Evolutionary conservation across 2,113 vertebrate genomes (phyloP).

Genomic region (Agapornis roseicollis): DNA sequence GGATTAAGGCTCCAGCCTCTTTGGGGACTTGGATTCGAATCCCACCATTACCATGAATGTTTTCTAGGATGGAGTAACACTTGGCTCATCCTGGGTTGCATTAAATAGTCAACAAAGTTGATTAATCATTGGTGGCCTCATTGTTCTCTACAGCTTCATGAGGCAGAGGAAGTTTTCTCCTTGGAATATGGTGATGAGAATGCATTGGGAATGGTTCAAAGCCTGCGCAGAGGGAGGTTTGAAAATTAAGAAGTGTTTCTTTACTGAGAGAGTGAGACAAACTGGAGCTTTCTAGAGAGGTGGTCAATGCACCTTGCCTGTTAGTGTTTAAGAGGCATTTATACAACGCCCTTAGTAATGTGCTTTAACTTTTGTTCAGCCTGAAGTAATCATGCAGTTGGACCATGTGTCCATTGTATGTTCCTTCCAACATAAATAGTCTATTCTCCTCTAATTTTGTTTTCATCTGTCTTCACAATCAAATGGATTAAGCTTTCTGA

Average conservation of each 20-base stretch:
- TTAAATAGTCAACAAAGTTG: background rate
- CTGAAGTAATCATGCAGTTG: background rate
- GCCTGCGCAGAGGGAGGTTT: background rate
- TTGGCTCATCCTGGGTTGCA: too few relatives aligned
- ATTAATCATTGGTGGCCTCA: background rate
- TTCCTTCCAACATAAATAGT: background rate
- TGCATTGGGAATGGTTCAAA: background rate
- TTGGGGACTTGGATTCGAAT: slow-evolving; percentile 89
- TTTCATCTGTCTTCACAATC: background rate
- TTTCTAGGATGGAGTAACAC: background rate
- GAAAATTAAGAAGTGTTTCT: background rate
- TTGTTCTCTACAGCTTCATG: background rate
- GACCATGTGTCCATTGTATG: background rate
- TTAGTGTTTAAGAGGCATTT: background rate
- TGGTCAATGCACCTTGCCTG: background rate
- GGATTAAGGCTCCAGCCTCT: slow-evolving; percentile 90
- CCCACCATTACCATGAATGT: slow-evolving; percentile 83
- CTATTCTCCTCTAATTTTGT: background rate
- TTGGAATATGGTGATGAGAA: background rate
- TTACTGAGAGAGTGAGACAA: background rate
- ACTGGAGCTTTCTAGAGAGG: background rate
- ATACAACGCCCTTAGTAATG: background rate
- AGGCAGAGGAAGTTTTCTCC: background rate
- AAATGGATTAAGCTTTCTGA: background rate
- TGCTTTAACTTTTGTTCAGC: background rate